A percentile compares a stretch with the other conserved stretches of the same genome.
phyloP scores from a whole-genome alignment of 2,797 vertebrate species.

The Diplodus sargus region DNA sequence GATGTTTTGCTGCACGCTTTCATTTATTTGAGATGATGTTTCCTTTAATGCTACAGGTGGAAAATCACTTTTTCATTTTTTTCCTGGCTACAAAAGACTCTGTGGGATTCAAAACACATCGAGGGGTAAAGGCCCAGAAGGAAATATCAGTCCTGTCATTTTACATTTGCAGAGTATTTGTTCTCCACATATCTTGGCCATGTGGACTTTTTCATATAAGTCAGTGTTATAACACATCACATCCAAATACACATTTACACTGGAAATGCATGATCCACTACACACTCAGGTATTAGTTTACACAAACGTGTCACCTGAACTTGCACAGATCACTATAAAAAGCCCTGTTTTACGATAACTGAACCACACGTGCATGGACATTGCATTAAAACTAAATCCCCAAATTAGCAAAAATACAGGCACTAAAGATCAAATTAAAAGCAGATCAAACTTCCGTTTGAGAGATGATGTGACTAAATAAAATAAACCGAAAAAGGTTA shows the following conservation, averaged over 20 bases:
- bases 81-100: slow-evolving; percentile 20
- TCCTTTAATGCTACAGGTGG: background rate
- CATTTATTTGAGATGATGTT: background rate
- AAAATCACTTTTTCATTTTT: slow-evolving; percentile 10
- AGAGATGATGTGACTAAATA: background rate
- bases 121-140: slow-evolving; percentile 8
- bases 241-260: slow-evolving; percentile 19
- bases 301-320: background rate
- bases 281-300: background rate
- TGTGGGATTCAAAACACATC: slow-evolving; percentile 11
- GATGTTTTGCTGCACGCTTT: slow-evolving; percentile 2
- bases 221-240: slow-evolving; percentile 9
- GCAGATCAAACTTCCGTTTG: background rate
- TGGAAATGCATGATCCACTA: background rate
- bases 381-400: background rate
- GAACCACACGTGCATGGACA: background rate
- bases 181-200: background rate
- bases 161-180: slow-evolving; percentile 34
- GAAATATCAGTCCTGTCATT: slow-evolving; percentile 42
- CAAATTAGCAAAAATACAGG: background rate
- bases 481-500: background rate
- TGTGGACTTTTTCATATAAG: slow-evolving; percentile 27
- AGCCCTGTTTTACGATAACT: background rate
- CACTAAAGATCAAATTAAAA: background rate
- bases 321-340: background rate